Conservation (phyloP, 2,797 vertebrate genomes). For the Taeniopygia guttata region DNA sequence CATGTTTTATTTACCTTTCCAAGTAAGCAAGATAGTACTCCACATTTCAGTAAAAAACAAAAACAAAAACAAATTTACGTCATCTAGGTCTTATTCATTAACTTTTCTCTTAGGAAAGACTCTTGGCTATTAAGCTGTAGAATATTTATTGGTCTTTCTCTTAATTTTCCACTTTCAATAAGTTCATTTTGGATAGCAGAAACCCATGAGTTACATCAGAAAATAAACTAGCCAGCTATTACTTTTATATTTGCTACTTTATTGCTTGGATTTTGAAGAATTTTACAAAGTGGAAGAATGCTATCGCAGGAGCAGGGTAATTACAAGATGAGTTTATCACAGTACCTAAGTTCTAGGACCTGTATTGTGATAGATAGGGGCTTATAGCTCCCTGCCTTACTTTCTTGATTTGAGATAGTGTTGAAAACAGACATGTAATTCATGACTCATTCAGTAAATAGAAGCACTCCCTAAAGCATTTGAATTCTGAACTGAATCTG, state of each 20-base stretch:
- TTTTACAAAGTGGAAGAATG: background rate
- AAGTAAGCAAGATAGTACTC: background rate
- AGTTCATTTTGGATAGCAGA: background rate
- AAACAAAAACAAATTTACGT: background rate
- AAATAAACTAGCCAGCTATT: background rate
- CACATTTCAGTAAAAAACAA: background rate
- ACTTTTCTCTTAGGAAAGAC: background rate
- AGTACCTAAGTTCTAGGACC: background rate
- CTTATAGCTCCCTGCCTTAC: background rate
- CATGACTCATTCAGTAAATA: background rate
- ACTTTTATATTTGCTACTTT: background rate
- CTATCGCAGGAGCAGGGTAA: background rate
- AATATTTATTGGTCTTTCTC: background rate
- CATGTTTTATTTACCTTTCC: background rate
- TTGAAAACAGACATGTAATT: background rate
- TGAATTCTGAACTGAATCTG: background rate
- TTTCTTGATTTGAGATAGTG: background rate
- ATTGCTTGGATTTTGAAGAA: background rate
- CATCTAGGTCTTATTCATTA: background rate
- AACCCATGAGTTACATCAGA: background rate
- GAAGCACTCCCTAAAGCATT: background rate
- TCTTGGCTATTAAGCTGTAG: background rate
- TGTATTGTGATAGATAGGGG: background rate
- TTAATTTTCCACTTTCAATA: background rate
- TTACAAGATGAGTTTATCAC: background rate